Conservation (phyloP, 2,113 vertebrate species). For the Hylia prasina region DNA sequence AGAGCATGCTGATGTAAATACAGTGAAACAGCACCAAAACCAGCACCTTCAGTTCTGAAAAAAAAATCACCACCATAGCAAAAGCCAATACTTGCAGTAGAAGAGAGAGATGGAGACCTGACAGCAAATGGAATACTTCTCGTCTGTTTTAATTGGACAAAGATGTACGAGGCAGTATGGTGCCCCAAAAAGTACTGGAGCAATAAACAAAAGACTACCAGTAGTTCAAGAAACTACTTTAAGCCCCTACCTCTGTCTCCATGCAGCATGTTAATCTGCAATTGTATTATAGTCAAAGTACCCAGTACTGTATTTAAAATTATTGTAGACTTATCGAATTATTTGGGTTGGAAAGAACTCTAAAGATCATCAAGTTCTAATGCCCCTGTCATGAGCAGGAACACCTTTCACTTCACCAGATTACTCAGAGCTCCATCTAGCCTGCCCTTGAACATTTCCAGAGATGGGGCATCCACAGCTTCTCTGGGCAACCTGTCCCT, state of each 20-base stretch:
- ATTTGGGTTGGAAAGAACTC: neutral
- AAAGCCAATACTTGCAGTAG: neutral
- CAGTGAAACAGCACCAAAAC: neutral
- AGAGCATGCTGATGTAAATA: neutral
- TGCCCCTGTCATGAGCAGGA: fast-evolving
- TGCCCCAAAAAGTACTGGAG: neutral
- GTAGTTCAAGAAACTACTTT: neutral
- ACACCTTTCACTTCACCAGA: neutral
- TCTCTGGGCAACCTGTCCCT: neutral
- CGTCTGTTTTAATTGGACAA: neutral
- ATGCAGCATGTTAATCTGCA: neutral
- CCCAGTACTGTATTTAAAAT: neutral
- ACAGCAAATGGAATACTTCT: neutral
- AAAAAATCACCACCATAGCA: neutral
- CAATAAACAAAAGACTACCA: neutral
- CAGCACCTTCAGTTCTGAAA: neutral
- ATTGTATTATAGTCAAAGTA: neutral
- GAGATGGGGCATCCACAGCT: neutral
- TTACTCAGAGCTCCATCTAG: neutral
- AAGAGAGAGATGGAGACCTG: neutral
- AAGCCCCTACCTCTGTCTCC: neutral
- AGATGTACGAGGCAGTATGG: neutral
- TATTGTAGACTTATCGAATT: neutral
- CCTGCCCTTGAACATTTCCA: neutral
- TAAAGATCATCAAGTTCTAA: neutral